Evolutionary conservation across 2,797 vertebrate species (phyloP), one percentile per base, ranked within the genome.

Genomic region (Dipus sagitta): DNA sequence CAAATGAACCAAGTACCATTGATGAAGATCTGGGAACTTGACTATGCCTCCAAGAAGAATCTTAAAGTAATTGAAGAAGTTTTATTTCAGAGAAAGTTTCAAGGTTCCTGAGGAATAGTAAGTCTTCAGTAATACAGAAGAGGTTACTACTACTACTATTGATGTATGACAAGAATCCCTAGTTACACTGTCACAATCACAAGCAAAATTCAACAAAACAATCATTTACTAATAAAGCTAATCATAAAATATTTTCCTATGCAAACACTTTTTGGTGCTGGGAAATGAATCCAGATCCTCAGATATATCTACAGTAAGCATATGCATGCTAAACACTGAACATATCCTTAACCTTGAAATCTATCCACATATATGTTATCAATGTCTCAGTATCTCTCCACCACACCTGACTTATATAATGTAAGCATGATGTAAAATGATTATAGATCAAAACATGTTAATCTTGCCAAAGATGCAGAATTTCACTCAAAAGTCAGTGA

Each of bases 1-100:
- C 98, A 79, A 98, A 97, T 64, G 98, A 98, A 91, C 97, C 98
- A 96, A 97, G 98, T 98, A 95, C 98, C 97, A 99, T 94, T 5
- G 99, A 98, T 6, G 98, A 98, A 24, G 99, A 98, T 90, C 98
- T 98, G 42, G 99, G 98, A 93, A 99, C 98, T 52, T 99, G 98
- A 97, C 98, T 98, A 94, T 98, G 99, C 94, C 98, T 98, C 99
- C 99, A 99, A 2, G 99, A 98, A 15, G 99, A 98, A 98, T 99
- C 99, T 98, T 97, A 97, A 95, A 97, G 93, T 72, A 92, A 96
- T 94, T 90, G 65, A 96, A 96, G 2, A 89, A 91, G 65, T 92
- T 94, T 96, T 94, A 97, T 74, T 95, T 94, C 34, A 96, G 75
- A 96, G 67, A 95, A 92, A 14, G n/a, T 80, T 94, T 81, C 18